A percentile compares a stretch with the other conserved stretches of the same genome.
These are phyloP conservation scores for Eupithecia insigniata DNA, from an alignment of 2,888 invertebrate species.

Conservation along the genomic window DNA sequence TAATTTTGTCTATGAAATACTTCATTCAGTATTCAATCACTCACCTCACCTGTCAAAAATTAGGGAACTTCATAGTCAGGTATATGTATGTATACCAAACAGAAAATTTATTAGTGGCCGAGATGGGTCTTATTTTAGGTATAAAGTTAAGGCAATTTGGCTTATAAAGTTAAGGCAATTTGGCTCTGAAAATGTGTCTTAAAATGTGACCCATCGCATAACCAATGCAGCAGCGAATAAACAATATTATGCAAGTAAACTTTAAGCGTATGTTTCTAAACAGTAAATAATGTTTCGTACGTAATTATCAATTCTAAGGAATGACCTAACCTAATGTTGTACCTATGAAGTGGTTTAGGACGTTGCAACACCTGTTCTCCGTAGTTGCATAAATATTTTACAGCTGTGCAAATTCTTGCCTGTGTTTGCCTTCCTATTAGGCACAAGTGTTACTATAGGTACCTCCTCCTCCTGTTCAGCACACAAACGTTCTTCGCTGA, in stretches of 20 bases:
- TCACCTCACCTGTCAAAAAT: no score
- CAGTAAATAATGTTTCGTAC: conserved; percentile 4
- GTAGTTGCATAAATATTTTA: conserved; percentile 6
- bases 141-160: no score
- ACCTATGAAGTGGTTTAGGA: background rate
- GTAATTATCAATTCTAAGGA: conserved; percentile 2
- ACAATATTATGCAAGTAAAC: background rate
- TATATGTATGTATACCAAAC: no score
- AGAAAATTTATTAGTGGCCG: no score
- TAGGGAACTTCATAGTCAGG: no score
- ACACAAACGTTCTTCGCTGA: no score
- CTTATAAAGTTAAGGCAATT: no score
- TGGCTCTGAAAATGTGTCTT: no score
- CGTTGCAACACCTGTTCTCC: conserved; percentile 1
- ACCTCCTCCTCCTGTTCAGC: background rate
- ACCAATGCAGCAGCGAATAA: background rate
- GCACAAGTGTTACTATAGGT: background rate
- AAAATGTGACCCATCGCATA: no score
- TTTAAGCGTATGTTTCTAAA: background rate
- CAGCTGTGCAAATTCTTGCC: background rate
- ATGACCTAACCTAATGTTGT: background rate
- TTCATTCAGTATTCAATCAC: no score
- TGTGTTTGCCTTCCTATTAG: background rate
- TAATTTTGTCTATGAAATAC: no score
- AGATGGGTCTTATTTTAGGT: no score